A percentile compares a stretch with the other conserved stretches of the same genome.
phyloP scores from a whole-genome alignment of 2,797 vertebrate species.

The Ciconia nigra region DNA sequence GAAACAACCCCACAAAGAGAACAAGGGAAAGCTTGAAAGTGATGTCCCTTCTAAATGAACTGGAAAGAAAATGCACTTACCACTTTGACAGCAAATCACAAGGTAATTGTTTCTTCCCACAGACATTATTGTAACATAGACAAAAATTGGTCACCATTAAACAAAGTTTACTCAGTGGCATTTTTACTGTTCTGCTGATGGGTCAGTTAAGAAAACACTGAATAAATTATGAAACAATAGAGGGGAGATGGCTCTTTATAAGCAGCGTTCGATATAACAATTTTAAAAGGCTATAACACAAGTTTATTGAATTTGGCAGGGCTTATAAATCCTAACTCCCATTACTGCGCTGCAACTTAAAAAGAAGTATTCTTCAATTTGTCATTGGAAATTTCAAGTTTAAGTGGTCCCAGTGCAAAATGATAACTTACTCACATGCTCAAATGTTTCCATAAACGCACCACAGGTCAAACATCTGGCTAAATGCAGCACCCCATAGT shows the following conservation, averaged over 20 bases:
- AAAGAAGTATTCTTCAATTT: constrained; percentile 18
- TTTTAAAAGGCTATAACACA: constrained; percentile 61
- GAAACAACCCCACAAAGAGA: not conserved
- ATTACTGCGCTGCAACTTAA: not conserved
- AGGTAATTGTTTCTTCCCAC: constrained; percentile 56
- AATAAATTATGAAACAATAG: constrained; percentile 67
- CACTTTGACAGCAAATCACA: constrained; percentile 23
- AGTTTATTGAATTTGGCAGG: constrained; percentile 63
- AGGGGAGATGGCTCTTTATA: constrained; percentile 25
- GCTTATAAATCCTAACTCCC: constrained; percentile 55
- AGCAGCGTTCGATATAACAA: constrained; percentile 44
- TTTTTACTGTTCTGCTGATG: constrained; percentile 59
- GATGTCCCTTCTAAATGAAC: constrained; percentile 34
- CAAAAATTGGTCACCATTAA: constrained; percentile 60
- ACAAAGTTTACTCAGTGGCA: constrained; percentile 59
- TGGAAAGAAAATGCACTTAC: constrained; percentile 42
- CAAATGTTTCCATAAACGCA: not conserved
- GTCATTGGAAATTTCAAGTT: constrained; percentile 4
- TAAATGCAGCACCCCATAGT: not conserved
- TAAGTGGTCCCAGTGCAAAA: constrained; percentile 29
- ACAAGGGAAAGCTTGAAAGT: not conserved
- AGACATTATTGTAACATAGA: constrained; percentile 52
- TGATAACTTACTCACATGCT: not conserved
- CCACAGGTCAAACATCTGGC: not conserved
- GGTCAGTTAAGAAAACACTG: constrained; percentile 54